Evolutionary conservation across 2,113 vertebrate genomes (phyloP), one percentile per base, ranked within the genome.

Genomic region (Trematocara marginatum): DNA sequence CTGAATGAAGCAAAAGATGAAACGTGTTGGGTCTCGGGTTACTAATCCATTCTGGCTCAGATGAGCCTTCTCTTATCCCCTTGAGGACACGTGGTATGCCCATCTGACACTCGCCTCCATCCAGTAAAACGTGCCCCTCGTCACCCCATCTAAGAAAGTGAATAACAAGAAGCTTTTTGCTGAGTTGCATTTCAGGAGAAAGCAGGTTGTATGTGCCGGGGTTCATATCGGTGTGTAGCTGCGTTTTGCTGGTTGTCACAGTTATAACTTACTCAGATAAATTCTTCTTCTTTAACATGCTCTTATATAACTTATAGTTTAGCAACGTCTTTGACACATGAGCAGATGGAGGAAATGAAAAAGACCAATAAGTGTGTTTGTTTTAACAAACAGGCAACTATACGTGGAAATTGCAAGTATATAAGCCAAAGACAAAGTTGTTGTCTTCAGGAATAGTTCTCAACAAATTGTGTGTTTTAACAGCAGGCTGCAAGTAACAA

Each of bases 1-100:
- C 71, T 78, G 85, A 80, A 84, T 57, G 88, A 80, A 23, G 90
- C 81, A 66, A 26, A 78, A 89, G 88, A 84, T 90, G 61, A 91
- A 80, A 87, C 6, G 49, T 53, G 86, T 81, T 12, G 29, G 18
- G 89, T 79, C 59, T 94, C 80, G 49, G 82, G 86, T 92, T 91
- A 89, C 90, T 81, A 84, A 90, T 89, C 78, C 82, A 47, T n/a
- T 6, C 18, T 57, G 23, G 76, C 53, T 66, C 74, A 80, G 64
- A 71, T 57, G 83, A 89, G 53, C 66, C 71, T 34, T 51, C 61
- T 79, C 79, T 89, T 85, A 84, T 83, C 35, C 47, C 42, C 10
- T n/a, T 54, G 31, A 26, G 86, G 53, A 12, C 5, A 18, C 31
- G 20, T 23, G 79, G 40, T 35, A 85, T 86, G 69, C 12, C 29